These are phyloP conservation scores for Myrmecophaga tridactyla DNA, from an alignment of 2,113 vertebrate species.

Conservation along the genomic window DNA sequence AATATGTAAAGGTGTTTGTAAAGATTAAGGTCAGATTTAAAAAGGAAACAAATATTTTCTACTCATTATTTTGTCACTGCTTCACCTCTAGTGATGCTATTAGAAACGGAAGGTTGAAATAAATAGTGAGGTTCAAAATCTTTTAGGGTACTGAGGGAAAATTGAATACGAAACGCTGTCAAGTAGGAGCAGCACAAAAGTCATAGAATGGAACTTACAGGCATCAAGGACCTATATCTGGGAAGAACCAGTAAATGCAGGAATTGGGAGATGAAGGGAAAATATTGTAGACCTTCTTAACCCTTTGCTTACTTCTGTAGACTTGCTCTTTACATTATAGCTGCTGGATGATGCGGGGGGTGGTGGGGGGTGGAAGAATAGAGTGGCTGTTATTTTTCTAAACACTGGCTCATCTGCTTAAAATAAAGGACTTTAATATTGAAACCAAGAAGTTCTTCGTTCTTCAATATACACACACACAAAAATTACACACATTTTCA, in stretches of 20 bases:
- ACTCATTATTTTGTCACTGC: background rate
- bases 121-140: constrained; percentile 3
- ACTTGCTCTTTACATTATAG: background rate
- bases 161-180: constrained; percentile 1
- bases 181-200: background rate
- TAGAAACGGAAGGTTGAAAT: constrained; percentile 21
- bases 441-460: constrained; percentile 3
- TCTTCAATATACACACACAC: constrained; percentile 36
- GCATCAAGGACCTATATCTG: constrained; percentile 16
- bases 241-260: constrained; percentile 39
- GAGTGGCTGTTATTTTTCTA: constrained; percentile 30
- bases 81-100: background rate
- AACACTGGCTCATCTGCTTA: constrained; percentile 21
- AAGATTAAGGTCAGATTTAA: constrained; percentile 26
- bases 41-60: constrained; percentile 35
- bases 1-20: constrained; percentile 27
- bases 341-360: background rate
- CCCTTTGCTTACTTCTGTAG: background rate
- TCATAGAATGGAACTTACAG: constrained; percentile 4
- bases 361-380: background rate
- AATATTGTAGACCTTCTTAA: background rate
- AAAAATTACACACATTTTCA: background rate
- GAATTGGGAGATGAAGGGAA: constrained; percentile 12
- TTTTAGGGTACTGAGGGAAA: background rate
- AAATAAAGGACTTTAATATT: background rate